Base-by-base conservation (phyloP, 2,888 invertebrate genomes). In the Protodeltote pygarga region DNA sequence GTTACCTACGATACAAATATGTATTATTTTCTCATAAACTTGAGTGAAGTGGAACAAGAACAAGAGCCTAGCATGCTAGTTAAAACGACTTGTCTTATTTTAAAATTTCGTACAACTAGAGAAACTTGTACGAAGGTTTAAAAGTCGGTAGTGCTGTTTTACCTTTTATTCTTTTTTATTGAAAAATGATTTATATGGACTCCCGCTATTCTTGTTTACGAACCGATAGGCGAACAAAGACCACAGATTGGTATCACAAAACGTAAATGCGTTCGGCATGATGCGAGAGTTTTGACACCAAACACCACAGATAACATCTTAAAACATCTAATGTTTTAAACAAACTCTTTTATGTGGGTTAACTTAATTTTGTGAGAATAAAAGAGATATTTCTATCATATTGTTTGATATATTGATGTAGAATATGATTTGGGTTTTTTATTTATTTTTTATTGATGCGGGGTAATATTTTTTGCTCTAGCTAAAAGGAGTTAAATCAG, bases 261-360 rank as follows among this genome's bases (percentile, higher is more conserved):
- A 68, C 77, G 75, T 78, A 89, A 90, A 89, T 90, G 88, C 68
- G 80, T 88, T 87, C 90, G 76, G 89, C 89, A 88, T 92, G 91
- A 92, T 88, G 90, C 85, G 91, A 89, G 89, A 89, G 74, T 90
- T 91, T 89, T 92, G 91, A 92, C 92, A 91, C 90, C 90, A 91
- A 88, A 92, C 85, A 87, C 61, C 16, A 45, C 9, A 65, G 92
- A 92, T 92, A 92, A 87, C 73, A 92, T 92, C 91, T 89, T 80
- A 87, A 86, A 89, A 86, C 81, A 78, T 74, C 90, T 92, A 91
- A 91, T 91, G 89, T 90, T 92, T 90, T 91, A 90, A 91, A 91
- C 92, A 92, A 91, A 91, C 90, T 89, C 87, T 75, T 90, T 90
- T 89, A 88, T 89, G 71, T 81, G 77, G 84, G 84, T 75, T 91